Base-by-base conservation (phyloP, 2,797 vertebrate species). In the Centroberyx gerrardi region DNA sequence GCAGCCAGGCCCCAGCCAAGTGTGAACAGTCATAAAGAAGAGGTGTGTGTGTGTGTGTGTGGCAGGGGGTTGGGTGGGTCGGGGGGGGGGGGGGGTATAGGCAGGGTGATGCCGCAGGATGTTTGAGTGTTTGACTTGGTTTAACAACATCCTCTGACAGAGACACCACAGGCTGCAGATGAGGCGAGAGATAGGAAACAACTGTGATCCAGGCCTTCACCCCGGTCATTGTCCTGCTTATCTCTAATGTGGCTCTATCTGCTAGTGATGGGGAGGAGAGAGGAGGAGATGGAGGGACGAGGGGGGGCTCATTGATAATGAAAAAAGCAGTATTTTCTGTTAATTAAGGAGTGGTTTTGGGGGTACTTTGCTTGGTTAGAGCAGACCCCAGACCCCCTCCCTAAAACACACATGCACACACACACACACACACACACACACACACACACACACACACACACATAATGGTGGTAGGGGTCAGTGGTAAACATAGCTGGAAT, bases 121-220 rank as follows among this genome's bases (percentile, higher is more conserved):
- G 94, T 95, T 94, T 94, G 90, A 95, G 88, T 95, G 93, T 95
- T 95, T 95, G 93, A 91, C 87, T 95, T 92, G 89, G 90, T 94
- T 94, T 94, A 95, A 95, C 94, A 95, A 95, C 95, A 94, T 95
- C 94, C 94, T 95, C 93, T 92, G 90, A 88, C 86, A 86, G 90
- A 92, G 90, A 92, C 93, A 91, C 91, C 92, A 89, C 89, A 82
- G 87, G 88, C 89, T 90, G 89, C 80, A 94, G 94, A 95, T 95
- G 92, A 88, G 86, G 88, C 78, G 82, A 83, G 82, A 95, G 95
- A 95, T 95, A 95, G 92, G 88, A 90, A 75, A 84, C 83, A 74
- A 87, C 88, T 73, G 84, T 87, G 87, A 91, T 82, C 92, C 92
- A 90, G 92, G 82, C 86, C 88, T 90, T 87, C 91, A 82, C 81